These are phyloP conservation scores for Rhagonycha fulva DNA, from an alignment of 2,888 invertebrate species.

Conservation along the genomic window DNA sequence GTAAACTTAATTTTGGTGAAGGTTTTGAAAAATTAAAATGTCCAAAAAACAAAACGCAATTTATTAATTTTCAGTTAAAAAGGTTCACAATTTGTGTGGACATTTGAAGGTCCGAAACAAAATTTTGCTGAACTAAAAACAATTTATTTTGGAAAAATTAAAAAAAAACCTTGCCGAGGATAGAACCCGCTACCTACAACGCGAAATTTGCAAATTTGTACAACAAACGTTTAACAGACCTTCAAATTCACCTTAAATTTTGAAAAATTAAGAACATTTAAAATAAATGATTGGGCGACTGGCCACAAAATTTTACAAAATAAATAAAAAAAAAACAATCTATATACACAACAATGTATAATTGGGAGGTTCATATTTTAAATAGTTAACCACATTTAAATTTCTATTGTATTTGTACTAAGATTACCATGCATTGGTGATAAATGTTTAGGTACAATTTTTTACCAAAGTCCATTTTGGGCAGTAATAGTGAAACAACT, in stretches of 20 bases:
- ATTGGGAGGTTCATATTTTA: not conserved
- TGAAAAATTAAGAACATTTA: not conserved
- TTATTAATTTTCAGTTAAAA: not conserved
- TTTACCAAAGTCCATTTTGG: not conserved
- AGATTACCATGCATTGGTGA: not conserved
- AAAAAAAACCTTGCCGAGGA: not conserved
- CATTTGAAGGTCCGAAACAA: not conserved
- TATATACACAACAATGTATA: not conserved
- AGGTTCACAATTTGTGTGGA: not conserved
- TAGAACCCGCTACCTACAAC: not conserved
- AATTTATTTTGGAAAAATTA: not conserved
- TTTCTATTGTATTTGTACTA: not conserved
- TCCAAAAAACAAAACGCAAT: not conserved
- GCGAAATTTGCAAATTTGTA: not conserved
- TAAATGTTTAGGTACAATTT: not conserved
- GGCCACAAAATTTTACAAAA: not conserved
- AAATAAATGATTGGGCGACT: not conserved
- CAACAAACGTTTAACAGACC: not conserved
- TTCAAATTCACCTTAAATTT: not conserved
- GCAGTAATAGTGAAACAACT: not conserved
- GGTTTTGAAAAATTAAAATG: not conserved
- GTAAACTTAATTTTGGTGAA: not conserved
- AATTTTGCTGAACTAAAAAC: not conserved
- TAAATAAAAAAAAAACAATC: not conserved
- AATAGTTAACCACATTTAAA: not conserved